A percentile compares a stretch with the other conserved stretches of the same genome.
phyloP scores from a whole-genome alignment of 2,113 vertebrate genomes.

The Erythrocebus patas region DNA sequence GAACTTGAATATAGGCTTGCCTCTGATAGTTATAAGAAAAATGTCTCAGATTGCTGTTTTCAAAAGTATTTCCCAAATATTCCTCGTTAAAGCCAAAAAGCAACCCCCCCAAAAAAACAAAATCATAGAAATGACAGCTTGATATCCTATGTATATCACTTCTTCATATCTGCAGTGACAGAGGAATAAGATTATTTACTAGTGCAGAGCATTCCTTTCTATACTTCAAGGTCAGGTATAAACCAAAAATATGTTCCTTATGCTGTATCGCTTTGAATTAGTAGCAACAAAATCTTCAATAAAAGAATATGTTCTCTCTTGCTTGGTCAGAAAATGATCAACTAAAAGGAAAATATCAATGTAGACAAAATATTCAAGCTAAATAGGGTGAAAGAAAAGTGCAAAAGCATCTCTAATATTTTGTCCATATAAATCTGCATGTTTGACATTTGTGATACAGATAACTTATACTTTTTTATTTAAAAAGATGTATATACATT shows the following conservation, averaged over 20 bases:
- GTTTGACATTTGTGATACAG: neutral
- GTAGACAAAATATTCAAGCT: neutral
- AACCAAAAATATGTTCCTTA: slow-evolving; percentile 31
- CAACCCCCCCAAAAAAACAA: neutral
- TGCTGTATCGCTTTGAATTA: slow-evolving; percentile 46
- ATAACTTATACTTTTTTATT: neutral
- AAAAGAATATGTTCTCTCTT: neutral
- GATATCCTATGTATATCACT: slow-evolving; percentile 53
- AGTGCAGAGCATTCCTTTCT: neutral
- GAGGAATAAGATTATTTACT: slow-evolving; percentile 58
- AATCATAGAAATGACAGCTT: slow-evolving; percentile 52
- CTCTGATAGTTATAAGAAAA: slow-evolving; percentile 54
- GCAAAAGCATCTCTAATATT: neutral
- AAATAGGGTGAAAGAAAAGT: neutral
- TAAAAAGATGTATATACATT: neutral
- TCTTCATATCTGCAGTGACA: slow-evolving; percentile 55
- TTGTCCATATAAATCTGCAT: neutral
- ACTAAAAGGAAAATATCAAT: neutral
- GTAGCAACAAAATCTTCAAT: neutral
- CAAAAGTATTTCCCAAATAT: slow-evolving; percentile 50
- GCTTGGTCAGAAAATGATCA: neutral
- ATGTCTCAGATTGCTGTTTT: slow-evolving; percentile 53
- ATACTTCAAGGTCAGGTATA: slow-evolving; percentile 54
- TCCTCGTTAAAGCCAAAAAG: neutral
- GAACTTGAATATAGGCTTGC: neutral